A percentile compares a stretch with the other conserved stretches of the same genome.
Evolutionary conservation across 2,888 invertebrate species (phyloP).

Genomic region (Drosophila seclusa): DNA sequence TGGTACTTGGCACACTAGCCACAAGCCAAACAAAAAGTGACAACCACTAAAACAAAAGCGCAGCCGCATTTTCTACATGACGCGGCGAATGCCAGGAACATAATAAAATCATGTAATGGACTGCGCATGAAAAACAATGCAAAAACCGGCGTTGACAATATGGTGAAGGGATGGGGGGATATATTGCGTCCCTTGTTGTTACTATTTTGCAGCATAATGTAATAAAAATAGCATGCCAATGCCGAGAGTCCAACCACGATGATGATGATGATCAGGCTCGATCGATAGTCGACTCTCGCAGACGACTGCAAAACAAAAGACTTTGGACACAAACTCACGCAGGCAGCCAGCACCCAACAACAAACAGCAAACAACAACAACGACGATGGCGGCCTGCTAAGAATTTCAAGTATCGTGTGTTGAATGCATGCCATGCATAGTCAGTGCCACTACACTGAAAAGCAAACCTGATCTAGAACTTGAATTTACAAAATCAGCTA

Average conservation of each 20-base stretch:
- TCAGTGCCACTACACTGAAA: slow-evolving; percentile 37
- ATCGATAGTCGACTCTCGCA: slow-evolving; percentile 66
- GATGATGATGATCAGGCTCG: slow-evolving; percentile 71
- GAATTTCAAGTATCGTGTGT: slow-evolving; percentile 81
- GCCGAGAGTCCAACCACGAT: slow-evolving; percentile 59
- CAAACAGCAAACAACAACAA: slow-evolving; percentile 17
- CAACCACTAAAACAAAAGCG: slow-evolving; percentile 78
- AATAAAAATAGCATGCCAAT: slow-evolving; percentile 78
- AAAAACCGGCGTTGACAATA: slow-evolving; percentile 74
- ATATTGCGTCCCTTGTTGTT: slow-evolving; percentile 68
- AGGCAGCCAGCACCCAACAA: slow-evolving; percentile 51
- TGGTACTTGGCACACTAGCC: slow-evolving; percentile 41
- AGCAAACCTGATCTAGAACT: not conserved
- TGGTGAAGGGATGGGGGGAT: not conserved
- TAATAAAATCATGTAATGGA: slow-evolving; percentile 81
- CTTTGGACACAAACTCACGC: slow-evolving; percentile 79
- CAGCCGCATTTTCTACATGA: slow-evolving; percentile 79
- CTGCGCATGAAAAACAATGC: slow-evolving; percentile 80
- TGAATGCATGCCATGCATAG: slow-evolving; percentile 80
- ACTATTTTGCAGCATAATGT: slow-evolving; percentile 80
- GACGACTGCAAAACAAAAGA: slow-evolving; percentile 73
- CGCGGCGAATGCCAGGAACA: slow-evolving; percentile 80
- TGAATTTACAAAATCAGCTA: not conserved
- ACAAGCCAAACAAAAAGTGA: slow-evolving; percentile 76
- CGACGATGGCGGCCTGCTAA: slow-evolving; percentile 67